Evolutionary conservation across 2,888 invertebrate species (phyloP).

Genomic region (Cerceris ruficornis): DNA sequence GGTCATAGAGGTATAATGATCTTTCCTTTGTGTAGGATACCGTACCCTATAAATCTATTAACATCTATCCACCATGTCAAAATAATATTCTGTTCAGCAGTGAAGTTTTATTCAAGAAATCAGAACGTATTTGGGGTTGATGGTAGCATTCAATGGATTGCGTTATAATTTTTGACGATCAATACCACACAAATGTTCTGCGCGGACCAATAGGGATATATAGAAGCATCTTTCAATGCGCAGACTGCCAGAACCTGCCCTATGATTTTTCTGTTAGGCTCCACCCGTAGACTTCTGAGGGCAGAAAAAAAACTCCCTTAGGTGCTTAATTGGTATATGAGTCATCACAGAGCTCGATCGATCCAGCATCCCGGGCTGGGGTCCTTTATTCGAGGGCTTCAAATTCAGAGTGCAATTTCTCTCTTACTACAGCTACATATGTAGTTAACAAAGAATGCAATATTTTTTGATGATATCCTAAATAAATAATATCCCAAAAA

Average conservation of each 20-base stretch:
- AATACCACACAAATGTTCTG: conserved; percentile 79
- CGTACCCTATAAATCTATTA: conserved; percentile 68
- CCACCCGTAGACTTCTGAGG: conserved; percentile 68
- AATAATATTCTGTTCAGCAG: conserved; percentile 48
- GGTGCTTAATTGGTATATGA: conserved; percentile 75
- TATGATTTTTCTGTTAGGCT: conserved; percentile 49
- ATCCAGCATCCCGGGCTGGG: conserved; percentile 67
- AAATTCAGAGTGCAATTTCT: conserved; percentile 23
- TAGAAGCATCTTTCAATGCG: conserved; percentile 76
- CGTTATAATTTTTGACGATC: conserved; percentile 79
- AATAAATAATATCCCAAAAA: neutral
- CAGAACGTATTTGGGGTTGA: conserved; percentile 48
- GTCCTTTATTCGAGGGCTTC: conserved; percentile 59
- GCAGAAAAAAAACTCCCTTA: conserved; percentile 70
- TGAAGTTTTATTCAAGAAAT: conserved; percentile 40
- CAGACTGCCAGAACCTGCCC: conserved; percentile 71
- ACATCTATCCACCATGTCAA: conserved; percentile 68
- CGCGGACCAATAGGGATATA: conserved; percentile 77
- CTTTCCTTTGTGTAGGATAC: conserved; percentile 64
- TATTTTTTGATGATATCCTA: neutral
- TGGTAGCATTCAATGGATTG: conserved; percentile 69
- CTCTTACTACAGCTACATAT: neutral
- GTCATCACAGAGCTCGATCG: conserved; percentile 76
- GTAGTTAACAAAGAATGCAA: neutral
- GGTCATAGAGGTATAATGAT: conserved; percentile 63